Conservation (phyloP, 1,140 invertebrate species). For the Coenobita brevimanus region DNA sequence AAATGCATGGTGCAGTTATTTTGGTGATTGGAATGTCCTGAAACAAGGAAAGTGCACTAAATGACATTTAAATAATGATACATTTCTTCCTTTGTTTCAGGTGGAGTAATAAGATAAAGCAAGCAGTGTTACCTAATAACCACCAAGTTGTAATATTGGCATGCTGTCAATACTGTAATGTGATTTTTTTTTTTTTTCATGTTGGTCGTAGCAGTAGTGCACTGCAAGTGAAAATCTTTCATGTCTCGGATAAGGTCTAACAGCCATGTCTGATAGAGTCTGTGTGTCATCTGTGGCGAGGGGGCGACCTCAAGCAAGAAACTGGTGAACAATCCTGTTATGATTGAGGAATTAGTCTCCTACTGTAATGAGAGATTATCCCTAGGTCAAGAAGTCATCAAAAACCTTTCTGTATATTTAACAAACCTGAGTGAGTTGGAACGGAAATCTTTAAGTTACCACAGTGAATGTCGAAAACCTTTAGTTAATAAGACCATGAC, state of each 20-base stretch:
- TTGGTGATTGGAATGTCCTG: background rate
- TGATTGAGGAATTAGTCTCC: no score
- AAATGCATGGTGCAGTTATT: slow-evolving; percentile 1
- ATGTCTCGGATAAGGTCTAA: background rate
- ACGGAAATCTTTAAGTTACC: no score
- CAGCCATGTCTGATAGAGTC: background rate
- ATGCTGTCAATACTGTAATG: slow-evolving; percentile 2
- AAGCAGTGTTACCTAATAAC: background rate
- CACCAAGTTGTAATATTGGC: no score
- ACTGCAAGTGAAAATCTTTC: background rate
- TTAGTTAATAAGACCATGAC: no score
- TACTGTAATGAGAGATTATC: background rate
- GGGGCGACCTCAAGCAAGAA: background rate
- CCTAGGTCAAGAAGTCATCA: background rate
- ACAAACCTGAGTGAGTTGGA: background rate
- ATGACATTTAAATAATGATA: slow-evolving; percentile 4
- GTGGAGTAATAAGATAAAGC: slow-evolving; percentile 2
- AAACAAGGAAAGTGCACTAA: background rate
- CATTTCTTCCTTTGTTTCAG: slow-evolving; percentile 2
- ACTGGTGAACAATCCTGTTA: no score
- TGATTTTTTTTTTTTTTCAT: background rate
- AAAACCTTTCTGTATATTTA: background rate
- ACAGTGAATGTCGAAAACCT: no score
- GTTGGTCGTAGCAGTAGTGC: background rate
- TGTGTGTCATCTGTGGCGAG: background rate